phyloP scores from a whole-genome alignment of 1,140 invertebrate species.

The Caenorhabditis latens region DNA sequence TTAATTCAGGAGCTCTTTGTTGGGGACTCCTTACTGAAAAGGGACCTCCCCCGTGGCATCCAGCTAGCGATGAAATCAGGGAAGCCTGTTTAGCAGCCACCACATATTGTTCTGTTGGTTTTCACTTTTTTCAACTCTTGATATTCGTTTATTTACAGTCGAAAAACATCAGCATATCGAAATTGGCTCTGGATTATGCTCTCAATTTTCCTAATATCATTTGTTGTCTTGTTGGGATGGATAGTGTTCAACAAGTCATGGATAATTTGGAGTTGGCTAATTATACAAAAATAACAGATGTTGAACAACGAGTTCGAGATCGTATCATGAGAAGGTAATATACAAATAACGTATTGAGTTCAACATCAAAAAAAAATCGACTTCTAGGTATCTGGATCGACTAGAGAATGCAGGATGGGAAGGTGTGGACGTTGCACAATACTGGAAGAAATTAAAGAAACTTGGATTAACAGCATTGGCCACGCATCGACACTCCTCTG shows the following conservation, averaged over 20 bases:
- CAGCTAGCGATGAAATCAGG: constrained; percentile 83
- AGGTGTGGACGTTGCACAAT: constrained; percentile 63
- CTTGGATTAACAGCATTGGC: constrained; percentile 66
- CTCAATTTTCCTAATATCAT: constrained; percentile 79
- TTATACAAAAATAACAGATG: constrained; percentile 80
- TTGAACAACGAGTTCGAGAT: constrained; percentile 79
- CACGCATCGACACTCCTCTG: constrained; percentile 62
- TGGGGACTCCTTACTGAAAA: constrained; percentile 87
- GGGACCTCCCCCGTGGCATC: constrained; percentile 88
- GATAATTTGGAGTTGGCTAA: constrained; percentile 80
- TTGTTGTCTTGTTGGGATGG: constrained; percentile 84
- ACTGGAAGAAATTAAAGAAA: constrained; percentile 67
- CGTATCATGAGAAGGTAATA: constrained; percentile 67
- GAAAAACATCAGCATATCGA: constrained; percentile 83
- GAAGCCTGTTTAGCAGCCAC: constrained; percentile 78
- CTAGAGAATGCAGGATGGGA: constrained; percentile 70
- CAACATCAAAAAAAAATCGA: not conserved
- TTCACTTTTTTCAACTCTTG: not conserved
- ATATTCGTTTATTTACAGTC: constrained; percentile 78
- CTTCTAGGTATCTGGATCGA: constrained; percentile 67
- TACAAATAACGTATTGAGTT: not conserved
- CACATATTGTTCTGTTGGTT: constrained; percentile 78
- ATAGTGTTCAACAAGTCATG: constrained; percentile 79
- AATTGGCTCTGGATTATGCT: constrained; percentile 83
- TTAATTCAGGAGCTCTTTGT: constrained; percentile 86